Percentiles rank a stretch among this genome's conserved stretches.
Conservation (phyloP, 2,797 vertebrate species). For the Aulostomus chinensis region DNA sequence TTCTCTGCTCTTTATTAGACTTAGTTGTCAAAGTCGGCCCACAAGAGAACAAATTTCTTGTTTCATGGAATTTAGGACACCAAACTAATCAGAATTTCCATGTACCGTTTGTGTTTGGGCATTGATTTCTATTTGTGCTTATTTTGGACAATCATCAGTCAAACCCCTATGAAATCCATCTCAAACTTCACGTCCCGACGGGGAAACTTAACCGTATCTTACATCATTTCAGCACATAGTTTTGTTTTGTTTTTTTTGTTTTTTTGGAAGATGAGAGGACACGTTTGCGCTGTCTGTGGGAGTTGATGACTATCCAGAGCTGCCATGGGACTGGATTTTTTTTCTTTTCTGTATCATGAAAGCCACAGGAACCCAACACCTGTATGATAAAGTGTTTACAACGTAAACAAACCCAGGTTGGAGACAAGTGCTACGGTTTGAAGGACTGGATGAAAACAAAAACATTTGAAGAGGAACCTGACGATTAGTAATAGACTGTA, state of each 20-base stretch:
- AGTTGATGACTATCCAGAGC: slow-evolving; percentile 10
- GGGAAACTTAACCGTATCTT: slow-evolving; percentile 24
- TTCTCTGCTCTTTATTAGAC: slow-evolving; percentile 23
- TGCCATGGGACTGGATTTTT: slow-evolving; percentile 7
- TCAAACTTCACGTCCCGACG: slow-evolving; percentile 22
- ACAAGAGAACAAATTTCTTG: slow-evolving; percentile 2
- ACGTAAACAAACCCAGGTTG: slow-evolving; percentile 49
- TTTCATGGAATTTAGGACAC: slow-evolving; percentile 14
- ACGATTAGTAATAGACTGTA: slow-evolving; percentile 20
- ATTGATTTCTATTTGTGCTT: slow-evolving; percentile 34
- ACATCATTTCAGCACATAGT: slow-evolving; percentile 12
- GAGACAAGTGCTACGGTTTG: slow-evolving; percentile 18
- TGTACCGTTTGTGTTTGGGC: slow-evolving; percentile 17
- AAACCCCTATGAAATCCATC: slow-evolving; percentile 15
- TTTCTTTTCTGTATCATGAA: slow-evolving; percentile 12
- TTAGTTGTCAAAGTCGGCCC: slow-evolving; percentile 9
- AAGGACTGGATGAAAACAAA: slow-evolving; percentile 6
- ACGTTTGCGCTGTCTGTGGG: slow-evolving; percentile 2
- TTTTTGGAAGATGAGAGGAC: slow-evolving; percentile 16
- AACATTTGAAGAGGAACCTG: slow-evolving; percentile 1
- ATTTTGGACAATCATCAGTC: slow-evolving; percentile 57
- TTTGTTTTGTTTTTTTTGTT: too few relatives aligned
- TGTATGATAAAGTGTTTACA: slow-evolving; percentile 59
- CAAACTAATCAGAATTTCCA: slow-evolving; percentile 23
- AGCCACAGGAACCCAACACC: slow-evolving; percentile 27